Evolutionary conservation across 2,888 invertebrate species (phyloP), one percentile per base, ranked within the genome.

Genomic region (Lymantria dispar): DNA sequence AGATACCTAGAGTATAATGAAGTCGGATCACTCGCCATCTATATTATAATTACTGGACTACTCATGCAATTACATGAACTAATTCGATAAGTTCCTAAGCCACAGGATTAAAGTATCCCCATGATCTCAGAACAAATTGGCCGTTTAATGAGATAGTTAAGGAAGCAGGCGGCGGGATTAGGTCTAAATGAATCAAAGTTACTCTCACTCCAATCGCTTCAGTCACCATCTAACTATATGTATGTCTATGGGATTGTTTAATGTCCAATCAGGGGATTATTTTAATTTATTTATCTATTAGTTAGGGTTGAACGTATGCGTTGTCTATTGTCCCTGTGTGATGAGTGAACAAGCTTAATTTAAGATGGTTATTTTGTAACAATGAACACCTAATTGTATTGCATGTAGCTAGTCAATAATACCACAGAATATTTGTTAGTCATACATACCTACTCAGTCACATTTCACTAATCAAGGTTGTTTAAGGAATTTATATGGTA

Each of bases 71-170:
- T 40, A 15, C 8, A 15, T 40, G 15, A 15, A 40, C 29, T 29
- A 60, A 64, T 40, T 5, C 3, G 33, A 40, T 8, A 60, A 65
- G 48, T 60, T 55, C 52, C 64, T 70, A 76, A 78, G 71, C 82
- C 76, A 52, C 76, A 74, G 79, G 81, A 83, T 83, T 82, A 83
- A 83, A 81, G 83, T 78, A 76, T 83, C 73, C 68, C 64, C 64
- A 70, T 78, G 81, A 81, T 80, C 78, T 79, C 72, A 67, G 76
- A 80, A 84, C 83, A 83, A 86, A 86, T 87, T 85, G 85, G 79
- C 74, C 80, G 78, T 72, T 79, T 85, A 87, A 87, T 87, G 83
- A 83, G 84, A 81, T 83, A 84, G 81, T 82, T 78, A 40, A 67
- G 74, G 76, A 70, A 62, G 69, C 70, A 74, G 76, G 74, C 67